Evolutionary conservation across 1,140 invertebrate species (phyloP).

Genomic region (Galendromus occidentalis): DNA sequence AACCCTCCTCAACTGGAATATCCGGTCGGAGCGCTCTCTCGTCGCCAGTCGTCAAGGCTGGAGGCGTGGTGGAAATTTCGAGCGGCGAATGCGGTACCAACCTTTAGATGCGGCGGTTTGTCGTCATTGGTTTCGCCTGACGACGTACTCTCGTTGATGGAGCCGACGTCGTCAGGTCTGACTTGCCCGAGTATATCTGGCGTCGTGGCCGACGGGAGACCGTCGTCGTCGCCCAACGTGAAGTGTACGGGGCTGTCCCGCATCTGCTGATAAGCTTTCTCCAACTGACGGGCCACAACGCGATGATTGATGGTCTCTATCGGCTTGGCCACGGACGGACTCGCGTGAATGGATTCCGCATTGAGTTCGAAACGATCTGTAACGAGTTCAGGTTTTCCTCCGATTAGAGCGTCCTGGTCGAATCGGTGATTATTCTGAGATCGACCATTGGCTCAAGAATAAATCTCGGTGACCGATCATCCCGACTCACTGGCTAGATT

Average conservation of each 20-base stretch:
- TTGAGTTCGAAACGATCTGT: slow-evolving; percentile 1
- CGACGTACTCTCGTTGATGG: slow-evolving; percentile 4
- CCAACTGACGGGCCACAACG: not conserved
- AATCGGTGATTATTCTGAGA: too few relatives aligned
- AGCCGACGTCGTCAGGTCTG: not conserved
- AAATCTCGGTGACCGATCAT: too few relatives aligned
- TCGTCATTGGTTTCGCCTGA: not conserved
- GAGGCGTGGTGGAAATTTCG: too few relatives aligned
- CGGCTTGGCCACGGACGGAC: not conserved
- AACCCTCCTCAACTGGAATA: too few relatives aligned
- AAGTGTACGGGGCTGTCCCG: slow-evolving; percentile 2
- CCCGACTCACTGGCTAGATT: not conserved
- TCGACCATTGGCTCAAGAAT: too few relatives aligned
- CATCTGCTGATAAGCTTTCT: not conserved
- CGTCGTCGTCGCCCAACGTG: not conserved
- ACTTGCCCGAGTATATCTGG: slow-evolving; percentile 3
- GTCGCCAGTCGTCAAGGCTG: too few relatives aligned
- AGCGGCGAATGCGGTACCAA: not conserved
- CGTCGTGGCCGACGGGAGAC: not conserved
- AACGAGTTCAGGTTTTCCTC: not conserved
- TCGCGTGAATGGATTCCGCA: not conserved
- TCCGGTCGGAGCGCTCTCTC: too few relatives aligned
- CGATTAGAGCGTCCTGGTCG: too few relatives aligned
- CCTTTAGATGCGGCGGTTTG: slow-evolving; percentile 11
- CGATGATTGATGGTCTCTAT: slow-evolving; percentile 9